Evolutionary conservation across 2,797 vertebrate species (phyloP).

Genomic region (Onychomys torridus): DNA sequence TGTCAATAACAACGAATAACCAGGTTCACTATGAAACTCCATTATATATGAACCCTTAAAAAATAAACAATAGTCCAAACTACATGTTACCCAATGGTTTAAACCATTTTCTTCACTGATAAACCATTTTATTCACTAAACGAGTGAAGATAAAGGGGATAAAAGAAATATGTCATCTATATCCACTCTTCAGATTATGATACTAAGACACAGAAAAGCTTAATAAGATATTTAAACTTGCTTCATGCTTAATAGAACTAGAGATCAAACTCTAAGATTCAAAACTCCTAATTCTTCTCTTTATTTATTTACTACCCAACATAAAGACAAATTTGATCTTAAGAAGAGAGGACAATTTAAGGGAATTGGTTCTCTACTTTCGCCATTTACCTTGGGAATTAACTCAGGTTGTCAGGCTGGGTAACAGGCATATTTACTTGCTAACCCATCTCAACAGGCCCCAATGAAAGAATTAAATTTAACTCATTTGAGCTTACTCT

Average conservation of each 20-base stretch:
- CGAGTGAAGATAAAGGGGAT: not conserved
- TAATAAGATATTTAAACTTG: not conserved
- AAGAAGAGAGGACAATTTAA: not conserved
- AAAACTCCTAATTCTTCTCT: not conserved
- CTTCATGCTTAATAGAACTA: not conserved
- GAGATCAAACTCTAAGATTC: not conserved
- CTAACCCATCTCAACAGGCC: not conserved
- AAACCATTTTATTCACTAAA: not conserved
- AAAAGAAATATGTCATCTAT: not conserved
- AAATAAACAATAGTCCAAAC: not conserved
- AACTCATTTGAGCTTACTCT: not conserved
- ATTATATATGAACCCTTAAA: not conserved
- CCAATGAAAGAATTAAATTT: not conserved
- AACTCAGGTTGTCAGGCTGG: not conserved
- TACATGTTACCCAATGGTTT: not conserved
- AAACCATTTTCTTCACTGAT: not conserved
- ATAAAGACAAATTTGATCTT: not conserved
- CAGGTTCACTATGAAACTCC: not conserved
- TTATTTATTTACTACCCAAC: not conserved
- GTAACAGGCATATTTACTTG: not conserved
- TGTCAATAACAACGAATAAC: not conserved
- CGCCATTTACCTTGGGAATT: no score
- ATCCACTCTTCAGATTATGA: conserved; percentile 13
- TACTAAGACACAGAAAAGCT: not conserved
- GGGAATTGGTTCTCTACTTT: not conserved